Percentiles rank a stretch among this genome's conserved stretches.
These are phyloP conservation scores for Meloidogyne hapla DNA, from an alignment of 1,140 invertebrate genomes.

Conservation along the genomic window DNA sequence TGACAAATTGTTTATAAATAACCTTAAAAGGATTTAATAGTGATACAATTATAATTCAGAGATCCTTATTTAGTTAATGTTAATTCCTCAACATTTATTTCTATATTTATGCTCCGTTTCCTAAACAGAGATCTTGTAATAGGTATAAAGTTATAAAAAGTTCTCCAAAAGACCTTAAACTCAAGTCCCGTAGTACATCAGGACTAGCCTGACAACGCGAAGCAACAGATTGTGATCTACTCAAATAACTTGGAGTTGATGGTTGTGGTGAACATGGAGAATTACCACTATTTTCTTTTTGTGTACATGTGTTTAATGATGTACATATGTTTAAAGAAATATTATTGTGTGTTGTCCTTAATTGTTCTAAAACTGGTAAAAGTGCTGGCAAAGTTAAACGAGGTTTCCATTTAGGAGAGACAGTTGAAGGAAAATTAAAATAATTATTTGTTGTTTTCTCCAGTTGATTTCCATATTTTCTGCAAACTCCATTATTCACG, in stretches of 20 bases:
- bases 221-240: slow-evolving; percentile 11
- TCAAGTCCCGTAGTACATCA: slow-evolving; percentile 8
- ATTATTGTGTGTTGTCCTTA: not conserved
- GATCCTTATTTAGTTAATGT: no score
- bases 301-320: no score
- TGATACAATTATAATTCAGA: no score
- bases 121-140: no score
- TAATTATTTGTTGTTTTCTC: not conserved
- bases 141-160: not conserved
- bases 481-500: not conserved
- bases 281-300: not conserved
- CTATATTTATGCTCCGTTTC: no score
- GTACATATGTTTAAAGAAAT: not conserved
- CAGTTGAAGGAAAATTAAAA: not conserved
- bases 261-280: not conserved
- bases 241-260: not conserved
- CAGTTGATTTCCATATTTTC: not conserved
- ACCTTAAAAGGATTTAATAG: no score
- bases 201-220: slow-evolving; percentile 11
- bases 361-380: slow-evolving; percentile 3
- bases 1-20: no score
- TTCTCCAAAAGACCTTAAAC: not conserved
- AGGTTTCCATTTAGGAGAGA: slow-evolving; percentile 16
- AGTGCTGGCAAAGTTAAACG: slow-evolving; percentile 9
- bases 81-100: no score